Evolutionary conservation across 2,888 invertebrate genomes (phyloP), one percentile per base, ranked within the genome.

Genomic region (Nomada ferruginata): DNA sequence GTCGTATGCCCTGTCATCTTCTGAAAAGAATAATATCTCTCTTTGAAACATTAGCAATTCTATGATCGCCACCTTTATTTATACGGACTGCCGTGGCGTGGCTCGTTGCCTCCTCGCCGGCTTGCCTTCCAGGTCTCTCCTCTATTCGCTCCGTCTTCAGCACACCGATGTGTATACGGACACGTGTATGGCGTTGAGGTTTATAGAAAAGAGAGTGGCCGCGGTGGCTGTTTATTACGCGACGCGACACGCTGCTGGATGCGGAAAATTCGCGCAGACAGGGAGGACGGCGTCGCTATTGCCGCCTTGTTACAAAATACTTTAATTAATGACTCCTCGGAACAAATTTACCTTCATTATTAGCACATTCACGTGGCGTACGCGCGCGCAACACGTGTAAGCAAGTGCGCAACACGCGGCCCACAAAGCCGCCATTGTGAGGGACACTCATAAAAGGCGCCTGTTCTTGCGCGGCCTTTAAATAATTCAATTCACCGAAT

Each of bases 401-500:
- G 36, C 7, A 36, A 36, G 36, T 80, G 75, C 82, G 82, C 78
- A 84, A 81, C 84, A 75, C 80, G 84, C 82, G 87, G 81, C 81
- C 87, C 88, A 93, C 92, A 93, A 93, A 92, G 92, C 87, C 87
- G 87, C 76, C 91, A 93, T 93, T 93, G 92, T 93, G 89, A 76
- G 86, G 84, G 86, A 82, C 86, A 88, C 89, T 92, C 90, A 92
- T 92, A 92, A 92, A 93, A 92, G 91, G 87, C 91, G 87, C 90
- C 91, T 92, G 90, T 91, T 92, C 89, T 89, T 89, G 89, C 89
- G 87, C 89, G 88, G 86, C 91, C 91, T 91, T 92, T 90, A 92
- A 92, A 92, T 92, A 92, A 92, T 92, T 93, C 92, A 92, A 92
- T 92, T 93, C 92, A 92, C 89, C 91, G 90, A 92, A 92, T 89